Percentiles rank a stretch among this genome's conserved stretches.
These are phyloP conservation scores for Astropecten irregularis DNA, from an alignment of 53 echinoderm and acorn worm species.

Conservation along the genomic window DNA sequence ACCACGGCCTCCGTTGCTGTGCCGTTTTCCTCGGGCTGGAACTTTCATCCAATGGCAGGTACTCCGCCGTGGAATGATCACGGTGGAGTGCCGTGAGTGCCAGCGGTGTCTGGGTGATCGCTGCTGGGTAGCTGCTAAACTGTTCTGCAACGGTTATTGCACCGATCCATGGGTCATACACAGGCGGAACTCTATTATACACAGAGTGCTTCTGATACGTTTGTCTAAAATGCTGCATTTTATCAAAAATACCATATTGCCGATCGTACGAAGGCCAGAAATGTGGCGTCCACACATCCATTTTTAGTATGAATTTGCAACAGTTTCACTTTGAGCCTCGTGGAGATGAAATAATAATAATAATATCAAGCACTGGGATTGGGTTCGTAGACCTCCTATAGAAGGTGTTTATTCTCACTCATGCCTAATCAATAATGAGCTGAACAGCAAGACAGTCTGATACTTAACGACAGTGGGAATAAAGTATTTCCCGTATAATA, in stretches of 20 bases:
- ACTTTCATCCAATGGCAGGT: neutral
- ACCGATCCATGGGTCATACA: too few species aligned
- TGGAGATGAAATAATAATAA: too few species aligned
- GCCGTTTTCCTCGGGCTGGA: too few species aligned
- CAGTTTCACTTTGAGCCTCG: too few species aligned
- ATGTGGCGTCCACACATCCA: conserved; percentile 20
- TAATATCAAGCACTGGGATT: too few species aligned
- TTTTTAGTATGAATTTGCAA: neutral
- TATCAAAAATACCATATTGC: neutral
- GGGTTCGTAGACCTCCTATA: too few species aligned
- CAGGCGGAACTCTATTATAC: conserved; percentile 42
- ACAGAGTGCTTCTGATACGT: conserved; percentile 20
- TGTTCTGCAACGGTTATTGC: too few species aligned
- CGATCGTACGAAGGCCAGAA: conserved; percentile 28
- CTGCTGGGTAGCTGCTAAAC: too few species aligned
- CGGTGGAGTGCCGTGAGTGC: neutral
- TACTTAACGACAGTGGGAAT: neutral
- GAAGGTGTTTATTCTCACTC: neutral
- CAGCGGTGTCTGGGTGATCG: too few species aligned
- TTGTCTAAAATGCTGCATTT: neutral
- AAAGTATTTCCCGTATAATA: too few species aligned
- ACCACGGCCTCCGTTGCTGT: too few species aligned
- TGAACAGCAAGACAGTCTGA: neutral
- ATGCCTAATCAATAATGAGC: conserved; percentile 23
- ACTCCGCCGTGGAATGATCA: neutral